A percentile compares a stretch with the other conserved stretches of the same genome.
These are phyloP conservation scores for Sarcophaga subvicina DNA, from an alignment of 2,888 invertebrate species.

Conservation along the genomic window DNA sequence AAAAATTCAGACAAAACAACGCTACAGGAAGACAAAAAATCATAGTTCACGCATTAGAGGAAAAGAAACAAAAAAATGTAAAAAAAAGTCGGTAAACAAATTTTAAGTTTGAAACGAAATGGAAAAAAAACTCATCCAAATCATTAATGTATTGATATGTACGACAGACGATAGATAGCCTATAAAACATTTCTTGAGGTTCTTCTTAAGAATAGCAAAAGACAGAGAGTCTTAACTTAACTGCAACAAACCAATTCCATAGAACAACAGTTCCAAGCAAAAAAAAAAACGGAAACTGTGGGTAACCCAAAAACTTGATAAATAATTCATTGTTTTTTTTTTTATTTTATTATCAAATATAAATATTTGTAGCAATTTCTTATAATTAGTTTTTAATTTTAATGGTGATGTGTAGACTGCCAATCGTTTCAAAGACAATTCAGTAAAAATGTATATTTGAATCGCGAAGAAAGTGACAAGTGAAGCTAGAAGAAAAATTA, in stretches of 20 bases:
- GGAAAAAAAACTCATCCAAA: too few species aligned
- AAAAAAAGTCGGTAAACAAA: too few species aligned
- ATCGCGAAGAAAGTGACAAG: too few species aligned
- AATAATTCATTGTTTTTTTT: neutral
- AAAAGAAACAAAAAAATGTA: neutral
- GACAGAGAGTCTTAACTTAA: neutral
- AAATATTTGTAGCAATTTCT: neutral
- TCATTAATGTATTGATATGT: too few species aligned
- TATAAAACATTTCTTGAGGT: too few species aligned
- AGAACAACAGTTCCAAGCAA: conserved; percentile 67
- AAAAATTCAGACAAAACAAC: neutral
- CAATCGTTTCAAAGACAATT: too few species aligned
- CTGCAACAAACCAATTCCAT: conserved; percentile 59
- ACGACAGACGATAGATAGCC: too few species aligned
- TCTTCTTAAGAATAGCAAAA: too few species aligned
- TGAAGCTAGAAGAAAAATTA: too few species aligned
- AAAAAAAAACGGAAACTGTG: conserved; percentile 72
- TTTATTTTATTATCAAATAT: neutral
- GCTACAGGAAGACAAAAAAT: neutral
- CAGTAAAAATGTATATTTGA: too few species aligned
- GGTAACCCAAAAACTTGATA: conserved; percentile 53
- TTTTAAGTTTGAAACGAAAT: too few species aligned
- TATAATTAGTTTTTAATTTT: neutral
- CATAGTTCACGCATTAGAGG: neutral
- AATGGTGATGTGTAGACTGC: too few species aligned